phyloP scores from a whole-genome alignment of 53 echinoderm and acorn worm genomes.

The Astropecten irregularis region DNA sequence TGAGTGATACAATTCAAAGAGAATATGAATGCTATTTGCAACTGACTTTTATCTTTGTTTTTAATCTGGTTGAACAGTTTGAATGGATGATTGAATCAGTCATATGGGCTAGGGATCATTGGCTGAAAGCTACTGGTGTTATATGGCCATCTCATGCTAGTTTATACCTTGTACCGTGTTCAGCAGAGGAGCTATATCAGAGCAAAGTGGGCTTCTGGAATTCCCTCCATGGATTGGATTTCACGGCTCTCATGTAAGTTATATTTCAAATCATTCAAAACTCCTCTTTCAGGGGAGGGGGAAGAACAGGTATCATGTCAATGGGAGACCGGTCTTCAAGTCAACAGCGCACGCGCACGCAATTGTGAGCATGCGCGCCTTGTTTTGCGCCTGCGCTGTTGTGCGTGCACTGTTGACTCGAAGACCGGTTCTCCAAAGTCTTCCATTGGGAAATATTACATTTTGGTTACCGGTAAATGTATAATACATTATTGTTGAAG shows the following conservation, averaged over 20 bases:
- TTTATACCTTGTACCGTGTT: conserved; percentile 68
- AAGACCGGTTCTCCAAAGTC: too few species aligned
- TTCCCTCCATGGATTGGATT: conserved; percentile 77
- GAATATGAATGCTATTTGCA: too few species aligned
- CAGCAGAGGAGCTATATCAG: conserved; percentile 44
- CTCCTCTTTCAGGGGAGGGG: background rate
- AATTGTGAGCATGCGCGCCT: too few species aligned
- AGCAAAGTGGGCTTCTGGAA: conserved; percentile 74
- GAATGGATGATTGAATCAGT: conserved; percentile 90
- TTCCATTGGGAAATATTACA: too few species aligned
- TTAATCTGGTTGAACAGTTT: conserved; percentile 50
- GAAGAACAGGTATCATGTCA: background rate
- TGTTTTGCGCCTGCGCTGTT: too few species aligned
- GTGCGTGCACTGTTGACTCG: too few species aligned
- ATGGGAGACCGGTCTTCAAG: too few species aligned
- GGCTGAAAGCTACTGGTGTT: conserved; percentile 67
- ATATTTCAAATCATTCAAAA: background rate
- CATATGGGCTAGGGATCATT: conserved; percentile 68
- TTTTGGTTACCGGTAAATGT: too few species aligned
- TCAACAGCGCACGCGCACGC: too few species aligned
- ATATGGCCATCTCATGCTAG: conserved; percentile 82
- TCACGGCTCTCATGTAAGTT: conserved; percentile 69
- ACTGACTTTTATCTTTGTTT: background rate
- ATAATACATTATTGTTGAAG: too few species aligned
- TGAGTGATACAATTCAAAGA: too few species aligned